These are phyloP conservation scores for Miniopterus natalensis DNA, from an alignment of 2,113 vertebrate species.

Conservation along the genomic window DNA sequence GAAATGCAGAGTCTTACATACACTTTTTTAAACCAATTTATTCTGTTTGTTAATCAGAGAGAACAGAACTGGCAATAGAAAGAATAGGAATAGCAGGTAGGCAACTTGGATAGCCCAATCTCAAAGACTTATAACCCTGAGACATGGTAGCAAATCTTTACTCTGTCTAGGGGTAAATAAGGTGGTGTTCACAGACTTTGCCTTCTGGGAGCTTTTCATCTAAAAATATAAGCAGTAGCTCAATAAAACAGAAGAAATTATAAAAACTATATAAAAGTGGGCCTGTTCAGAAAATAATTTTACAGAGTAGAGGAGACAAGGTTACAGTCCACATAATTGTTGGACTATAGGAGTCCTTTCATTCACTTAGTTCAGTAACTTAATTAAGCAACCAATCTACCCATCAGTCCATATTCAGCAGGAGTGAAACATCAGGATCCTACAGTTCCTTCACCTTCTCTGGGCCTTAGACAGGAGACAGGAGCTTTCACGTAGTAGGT, in stretches of 20 bases:
- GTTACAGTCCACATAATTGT: not conserved
- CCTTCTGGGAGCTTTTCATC: not conserved
- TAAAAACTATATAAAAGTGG: not conserved
- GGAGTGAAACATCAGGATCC: not conserved
- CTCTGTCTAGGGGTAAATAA: not conserved
- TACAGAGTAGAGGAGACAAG: not conserved
- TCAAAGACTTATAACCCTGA: not conserved
- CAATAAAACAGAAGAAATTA: not conserved
- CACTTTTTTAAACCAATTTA: not conserved
- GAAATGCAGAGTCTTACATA: not conserved
- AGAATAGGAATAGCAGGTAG: not conserved
- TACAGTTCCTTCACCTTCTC: not conserved
- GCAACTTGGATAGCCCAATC: not conserved
- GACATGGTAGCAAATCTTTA: not conserved
- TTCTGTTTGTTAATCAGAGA: not conserved
- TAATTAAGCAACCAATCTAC: not conserved
- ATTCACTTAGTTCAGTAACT: constrained; percentile 15
- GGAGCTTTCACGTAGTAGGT: not conserved
- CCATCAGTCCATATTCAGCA: not conserved
- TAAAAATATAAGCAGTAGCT: not conserved
- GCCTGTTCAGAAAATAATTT: constrained; percentile 18
- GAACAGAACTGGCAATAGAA: not conserved
- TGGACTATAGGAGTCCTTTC: not conserved
- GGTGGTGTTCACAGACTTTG: not conserved
- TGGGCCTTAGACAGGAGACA: not conserved